These are phyloP conservation scores for Micrasema minimum DNA, from an alignment of 1,140 invertebrate species.

Conservation along the genomic window DNA sequence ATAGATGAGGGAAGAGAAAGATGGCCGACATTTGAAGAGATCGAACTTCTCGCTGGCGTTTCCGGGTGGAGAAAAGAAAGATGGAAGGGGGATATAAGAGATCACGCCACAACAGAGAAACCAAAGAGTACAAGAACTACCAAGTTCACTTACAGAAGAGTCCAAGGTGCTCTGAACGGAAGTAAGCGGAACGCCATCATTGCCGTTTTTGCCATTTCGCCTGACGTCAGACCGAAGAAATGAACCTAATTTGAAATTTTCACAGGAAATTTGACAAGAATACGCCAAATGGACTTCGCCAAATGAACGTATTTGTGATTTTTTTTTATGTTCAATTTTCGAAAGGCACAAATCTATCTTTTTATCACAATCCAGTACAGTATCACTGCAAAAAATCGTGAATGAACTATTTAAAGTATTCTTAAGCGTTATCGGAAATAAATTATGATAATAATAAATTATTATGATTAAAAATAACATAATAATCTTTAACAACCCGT, in stretches of 20 bases:
- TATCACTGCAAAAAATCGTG: no score
- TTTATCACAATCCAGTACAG: no score
- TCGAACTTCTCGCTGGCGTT: conserved; percentile 46
- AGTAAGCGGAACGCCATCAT: conserved; percentile 52
- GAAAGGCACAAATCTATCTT: no score
- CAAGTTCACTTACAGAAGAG: conserved; percentile 50
- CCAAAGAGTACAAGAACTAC: conserved; percentile 43
- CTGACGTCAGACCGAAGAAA: conserved; percentile 45
- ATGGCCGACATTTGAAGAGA: conserved; percentile 51
- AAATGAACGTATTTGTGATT: no score
- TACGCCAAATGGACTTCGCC: no score
- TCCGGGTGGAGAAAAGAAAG: conserved; percentile 51
- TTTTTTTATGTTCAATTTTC: no score
- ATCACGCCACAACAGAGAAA: conserved; percentile 36
- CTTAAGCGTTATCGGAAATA: no score
- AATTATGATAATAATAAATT: no score
- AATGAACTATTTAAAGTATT: no score
- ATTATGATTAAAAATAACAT: no score
- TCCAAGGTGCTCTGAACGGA: conserved; percentile 45
- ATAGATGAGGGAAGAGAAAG: conserved; percentile 30
- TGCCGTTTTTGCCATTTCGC: conserved; percentile 48
- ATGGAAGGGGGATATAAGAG: conserved; percentile 36
- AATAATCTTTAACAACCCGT: no score
- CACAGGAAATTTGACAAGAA: no score
- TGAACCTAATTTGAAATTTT: conserved; percentile 13